Percentiles rank a stretch among this genome's conserved stretches.
These are phyloP conservation scores for Trichonephila inaurata DNA, from an alignment of 1,140 invertebrate species.

Conservation along the genomic window DNA sequence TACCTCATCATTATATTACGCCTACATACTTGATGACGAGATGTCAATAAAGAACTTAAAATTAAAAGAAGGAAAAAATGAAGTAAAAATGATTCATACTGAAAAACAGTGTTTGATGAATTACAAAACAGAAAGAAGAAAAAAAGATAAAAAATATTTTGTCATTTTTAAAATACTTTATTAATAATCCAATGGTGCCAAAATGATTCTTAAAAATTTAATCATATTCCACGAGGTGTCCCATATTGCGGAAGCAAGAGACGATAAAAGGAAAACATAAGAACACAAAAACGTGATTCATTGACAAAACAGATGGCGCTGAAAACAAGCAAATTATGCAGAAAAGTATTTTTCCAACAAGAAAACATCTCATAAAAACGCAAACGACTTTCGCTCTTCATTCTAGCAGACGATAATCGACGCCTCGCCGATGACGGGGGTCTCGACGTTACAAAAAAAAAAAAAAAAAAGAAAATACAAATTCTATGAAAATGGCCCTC, in stretches of 20 bases:
- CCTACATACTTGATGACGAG: no score
- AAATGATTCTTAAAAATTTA: no score
- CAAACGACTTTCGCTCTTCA: conserved; percentile 58
- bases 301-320: conserved; percentile 44
- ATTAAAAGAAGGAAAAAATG: no score
- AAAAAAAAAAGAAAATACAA: not conserved
- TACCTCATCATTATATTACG: no score
- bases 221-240: no score
- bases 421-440: not conserved
- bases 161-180: no score
- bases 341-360: conserved; percentile 31
- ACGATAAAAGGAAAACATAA: not conserved
- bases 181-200: no score
- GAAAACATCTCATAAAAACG: conserved; percentile 50
- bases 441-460: not conserved
- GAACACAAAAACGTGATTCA: not conserved
- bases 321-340: conserved; percentile 41
- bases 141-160: no score
- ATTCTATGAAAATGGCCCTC: conserved; percentile 10
- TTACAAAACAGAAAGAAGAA: no score
- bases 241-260: not conserved
- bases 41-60: no score
- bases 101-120: no score
- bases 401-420: conserved; percentile 42
- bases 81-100: no score